Base-by-base conservation (phyloP, 2,113 vertebrate genomes). In the Poeciliopsis occidentalis region DNA sequence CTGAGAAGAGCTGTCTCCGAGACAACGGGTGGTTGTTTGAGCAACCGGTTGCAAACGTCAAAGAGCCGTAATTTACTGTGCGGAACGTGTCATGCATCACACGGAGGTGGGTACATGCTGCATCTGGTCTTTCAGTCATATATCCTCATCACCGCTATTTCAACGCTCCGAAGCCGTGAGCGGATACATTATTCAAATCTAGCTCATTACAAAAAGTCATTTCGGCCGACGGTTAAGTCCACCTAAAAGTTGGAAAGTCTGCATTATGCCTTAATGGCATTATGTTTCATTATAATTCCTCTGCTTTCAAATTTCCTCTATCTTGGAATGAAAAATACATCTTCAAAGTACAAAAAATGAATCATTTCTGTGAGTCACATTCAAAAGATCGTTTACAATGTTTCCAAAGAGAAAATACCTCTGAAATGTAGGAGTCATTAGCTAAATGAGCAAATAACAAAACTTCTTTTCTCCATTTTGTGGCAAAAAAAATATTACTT, bases 121-220 rank as follows among this genome's bases (percentile, higher is more conserved):
- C 90, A 89, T 93, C 90, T 93, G 90, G 77, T 86, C 90, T 87
- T 57, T 87, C 19, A 82, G 79, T 86, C 90, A 87, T 92, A 90
- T 85, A 91, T 92, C 87, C 88, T 91, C 83, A 90, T 91, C 88
- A 87, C 83, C 75, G 71, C 72, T 73, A 27, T 78, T 85, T 85
- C 86, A 69, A 76, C 32, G 80, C 68, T 85, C 86, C 88, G 73
- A 87, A 90, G 91, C 86, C 82, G 89, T 85, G 79, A 27, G 24
- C 13, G 70, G 83, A 92, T 90, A 80, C 90, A 91, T 91, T 91
- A 91, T 90, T 92, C 89, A 92, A 89, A 92, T 91, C 87, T 65
- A 80, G 71, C 88, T 92, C 89, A 92, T 92, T 90, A 88, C 83
- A 82, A 82, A 47, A 87, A 92, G 88, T 87, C 81, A 83, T 91